Conservation (phyloP, 2,113 vertebrate species). For the Pangasianodon gigas region DNA sequence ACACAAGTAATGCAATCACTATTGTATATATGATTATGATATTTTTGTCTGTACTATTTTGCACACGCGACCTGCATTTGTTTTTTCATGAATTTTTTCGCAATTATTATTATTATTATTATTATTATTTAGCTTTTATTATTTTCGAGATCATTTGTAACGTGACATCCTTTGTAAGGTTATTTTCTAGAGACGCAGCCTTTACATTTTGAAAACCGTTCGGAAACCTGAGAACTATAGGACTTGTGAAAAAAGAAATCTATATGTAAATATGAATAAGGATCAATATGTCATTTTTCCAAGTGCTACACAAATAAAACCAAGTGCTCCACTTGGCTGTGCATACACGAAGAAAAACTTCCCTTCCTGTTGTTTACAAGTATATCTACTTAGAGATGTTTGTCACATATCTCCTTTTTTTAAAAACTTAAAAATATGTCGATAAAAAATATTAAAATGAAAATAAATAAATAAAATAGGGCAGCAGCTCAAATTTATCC, state of each 20-base stretch:
- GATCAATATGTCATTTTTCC: conserved; percentile 64
- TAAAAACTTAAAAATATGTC: conserved; percentile 74
- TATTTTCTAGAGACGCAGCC: conserved; percentile 68
- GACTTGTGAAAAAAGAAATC: conserved; percentile 61
- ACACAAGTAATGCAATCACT: conserved; percentile 88
- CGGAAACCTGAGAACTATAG: conserved; percentile 61
- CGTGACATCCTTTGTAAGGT: conserved; percentile 66
- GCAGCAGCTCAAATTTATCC: conserved; percentile 70
- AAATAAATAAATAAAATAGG: conserved; percentile 44
- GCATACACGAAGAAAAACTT: conserved; percentile 76
- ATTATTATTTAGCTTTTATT: conserved; percentile 21
- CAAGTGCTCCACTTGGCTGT: conserved; percentile 86
- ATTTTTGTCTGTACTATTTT: conserved; percentile 87
- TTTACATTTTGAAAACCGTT: conserved; percentile 69
- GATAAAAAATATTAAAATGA: conserved; percentile 53
- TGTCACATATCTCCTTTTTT: conserved; percentile 87
- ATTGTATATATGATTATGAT: conserved; percentile 83
- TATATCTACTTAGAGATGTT: conserved; percentile 88
- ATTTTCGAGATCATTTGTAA: conserved; percentile 58
- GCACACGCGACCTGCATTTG: conserved; percentile 76
- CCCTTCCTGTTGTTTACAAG: conserved; percentile 93
- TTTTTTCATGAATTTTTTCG: conserved; percentile 1
- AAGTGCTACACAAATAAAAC: conserved; percentile 56
- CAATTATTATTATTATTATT: conserved; percentile 11
- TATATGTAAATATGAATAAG: conserved; percentile 62